phyloP scores from a whole-genome alignment of 2,888 invertebrate genomes.

The Mystacides longicornis region DNA sequence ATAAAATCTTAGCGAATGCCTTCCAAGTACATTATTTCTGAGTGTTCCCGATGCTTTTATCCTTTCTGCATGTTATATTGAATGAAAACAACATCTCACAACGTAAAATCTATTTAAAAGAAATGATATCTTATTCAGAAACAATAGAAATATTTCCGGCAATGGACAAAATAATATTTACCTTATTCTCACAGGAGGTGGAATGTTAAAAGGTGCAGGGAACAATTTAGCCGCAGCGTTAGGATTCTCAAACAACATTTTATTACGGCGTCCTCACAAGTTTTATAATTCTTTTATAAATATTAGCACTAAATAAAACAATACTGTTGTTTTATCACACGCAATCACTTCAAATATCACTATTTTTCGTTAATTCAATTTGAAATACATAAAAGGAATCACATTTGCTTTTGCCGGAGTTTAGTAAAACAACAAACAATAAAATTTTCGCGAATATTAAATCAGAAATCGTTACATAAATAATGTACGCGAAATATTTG shows the following conservation, averaged over 20 bases:
- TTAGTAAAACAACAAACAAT: not conserved
- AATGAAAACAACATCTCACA: no score
- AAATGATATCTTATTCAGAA: no score
- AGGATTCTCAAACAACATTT: conserved; percentile 68
- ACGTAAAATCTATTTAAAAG: no score
- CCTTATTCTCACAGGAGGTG: conserved; percentile 58
- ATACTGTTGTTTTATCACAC: not conserved
- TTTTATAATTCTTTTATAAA: not conserved
- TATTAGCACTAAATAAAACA: not conserved
- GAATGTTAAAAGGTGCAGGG: conserved; percentile 60
- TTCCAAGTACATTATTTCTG: no score
- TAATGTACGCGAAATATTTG: not conserved
- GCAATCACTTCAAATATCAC: not conserved
- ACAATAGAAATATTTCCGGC: not conserved
- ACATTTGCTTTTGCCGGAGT: not conserved
- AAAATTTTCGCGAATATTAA: not conserved
- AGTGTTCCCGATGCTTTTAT: no score
- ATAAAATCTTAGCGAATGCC: no score
- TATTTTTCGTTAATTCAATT: not conserved
- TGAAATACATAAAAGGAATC: not conserved
- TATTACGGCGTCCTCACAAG: conserved; percentile 19
- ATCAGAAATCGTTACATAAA: not conserved
- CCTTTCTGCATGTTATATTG: no score
- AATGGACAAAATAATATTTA: conserved; percentile 26
- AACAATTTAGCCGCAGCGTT: conserved; percentile 57